Evolutionary conservation across 2,888 invertebrate genomes (phyloP).

Genomic region (Phaonia tiefii): DNA sequence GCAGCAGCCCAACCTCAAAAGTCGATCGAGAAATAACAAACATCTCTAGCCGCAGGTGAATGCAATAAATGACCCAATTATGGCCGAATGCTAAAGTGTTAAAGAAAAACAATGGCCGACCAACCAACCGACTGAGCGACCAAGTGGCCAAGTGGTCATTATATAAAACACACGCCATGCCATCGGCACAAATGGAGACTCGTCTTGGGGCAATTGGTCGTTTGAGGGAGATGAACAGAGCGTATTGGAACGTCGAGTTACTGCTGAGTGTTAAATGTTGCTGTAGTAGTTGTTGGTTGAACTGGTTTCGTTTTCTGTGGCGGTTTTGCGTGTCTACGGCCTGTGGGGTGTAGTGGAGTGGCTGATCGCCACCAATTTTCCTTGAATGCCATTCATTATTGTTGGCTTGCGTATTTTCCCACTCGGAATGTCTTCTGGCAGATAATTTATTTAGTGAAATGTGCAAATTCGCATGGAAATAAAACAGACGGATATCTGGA

Average conservation of each 20-base stretch:
- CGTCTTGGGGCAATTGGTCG: too few relatives aligned
- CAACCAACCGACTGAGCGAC: conserved; percentile 2
- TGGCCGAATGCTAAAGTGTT: conserved; percentile 53
- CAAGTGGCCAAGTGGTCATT: conserved; percentile 66
- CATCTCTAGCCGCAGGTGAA: conserved; percentile 57
- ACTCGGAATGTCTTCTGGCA: conserved; percentile 52
- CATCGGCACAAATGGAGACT: too few relatives aligned
- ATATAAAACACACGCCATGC: conserved; percentile 53
- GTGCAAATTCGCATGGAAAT: not conserved
- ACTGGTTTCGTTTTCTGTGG: conserved; percentile 40
- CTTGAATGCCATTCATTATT: conserved; percentile 37
- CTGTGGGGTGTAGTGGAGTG: not conserved
- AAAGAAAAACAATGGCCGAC: conserved; percentile 29
- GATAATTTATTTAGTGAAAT: conserved; percentile 40
- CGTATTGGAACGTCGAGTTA: too few relatives aligned
- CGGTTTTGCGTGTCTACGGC: conserved; percentile 5
- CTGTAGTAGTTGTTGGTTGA: conserved; percentile 13
- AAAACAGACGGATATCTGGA: not conserved
- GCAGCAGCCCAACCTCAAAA: conserved; percentile 13
- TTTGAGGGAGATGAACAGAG: too few relatives aligned
- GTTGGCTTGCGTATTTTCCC: conserved; percentile 13
- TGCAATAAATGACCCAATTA: conserved; percentile 69
- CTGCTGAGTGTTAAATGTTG: conserved; percentile 46
- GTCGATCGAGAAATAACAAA: conserved; percentile 32
- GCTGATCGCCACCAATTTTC: conserved; percentile 19